Evolutionary conservation across 2,113 vertebrate species (phyloP).

Genomic region (Cnemophilus loriae): DNA sequence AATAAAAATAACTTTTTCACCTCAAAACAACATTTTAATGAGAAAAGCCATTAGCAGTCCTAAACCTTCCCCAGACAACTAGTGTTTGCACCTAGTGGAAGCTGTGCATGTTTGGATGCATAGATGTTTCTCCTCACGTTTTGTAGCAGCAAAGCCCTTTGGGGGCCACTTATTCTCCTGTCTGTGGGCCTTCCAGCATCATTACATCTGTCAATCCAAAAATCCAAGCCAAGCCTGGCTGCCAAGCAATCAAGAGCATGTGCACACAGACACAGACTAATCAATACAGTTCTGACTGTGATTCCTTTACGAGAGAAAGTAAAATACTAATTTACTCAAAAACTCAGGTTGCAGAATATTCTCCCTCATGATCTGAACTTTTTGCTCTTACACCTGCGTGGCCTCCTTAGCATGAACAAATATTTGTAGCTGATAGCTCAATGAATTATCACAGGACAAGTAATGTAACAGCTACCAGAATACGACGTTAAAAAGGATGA

Average conservation of each 20-base stretch:
- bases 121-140: not conserved
- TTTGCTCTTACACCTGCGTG: not conserved
- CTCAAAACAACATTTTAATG: not conserved
- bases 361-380: constrained; percentile 39
- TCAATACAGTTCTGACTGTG: constrained; percentile 4
- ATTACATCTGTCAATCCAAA: constrained; percentile 4
- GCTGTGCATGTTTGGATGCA: not conserved
- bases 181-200: not conserved
- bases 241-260: constrained; percentile 26
- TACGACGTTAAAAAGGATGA: constrained; percentile 54
- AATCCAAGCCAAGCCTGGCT: not conserved
- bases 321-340: constrained; percentile 55
- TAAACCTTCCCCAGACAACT: not conserved
- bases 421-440: constrained; percentile 54
- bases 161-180: not conserved
- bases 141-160: not conserved
- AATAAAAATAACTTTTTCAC: not conserved
- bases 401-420: constrained; percentile 42
- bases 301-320: constrained; percentile 47
- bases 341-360: constrained; percentile 3
- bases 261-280: not conserved
- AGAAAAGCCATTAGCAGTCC: not conserved
- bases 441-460: constrained; percentile 38
- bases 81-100: not conserved
- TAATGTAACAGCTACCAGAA: constrained; percentile 11